A percentile compares a stretch with the other conserved stretches of the same genome.
Conservation (phyloP, 1,140 invertebrate genomes). For the Zelostemma sp. region DNA sequence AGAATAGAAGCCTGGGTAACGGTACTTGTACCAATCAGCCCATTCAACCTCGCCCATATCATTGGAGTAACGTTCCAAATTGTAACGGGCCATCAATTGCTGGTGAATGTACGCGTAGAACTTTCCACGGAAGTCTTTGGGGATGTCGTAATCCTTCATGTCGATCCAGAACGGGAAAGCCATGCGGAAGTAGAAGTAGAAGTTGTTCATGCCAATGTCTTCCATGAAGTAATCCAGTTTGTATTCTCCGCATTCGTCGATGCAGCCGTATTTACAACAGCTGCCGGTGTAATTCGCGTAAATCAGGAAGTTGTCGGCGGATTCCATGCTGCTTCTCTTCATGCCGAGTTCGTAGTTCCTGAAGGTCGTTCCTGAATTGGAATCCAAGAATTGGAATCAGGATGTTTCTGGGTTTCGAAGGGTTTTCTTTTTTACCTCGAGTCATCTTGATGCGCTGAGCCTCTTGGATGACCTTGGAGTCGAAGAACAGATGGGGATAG, state of each 20-base stretch:
- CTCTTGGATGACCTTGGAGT: slow-evolving; percentile 71
- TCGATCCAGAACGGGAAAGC: slow-evolving; percentile 77
- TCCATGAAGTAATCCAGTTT: slow-evolving; percentile 80
- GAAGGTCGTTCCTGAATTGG: slow-evolving; percentile 26
- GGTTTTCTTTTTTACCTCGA: slow-evolving; percentile 41
- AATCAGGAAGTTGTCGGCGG: slow-evolving; percentile 56
- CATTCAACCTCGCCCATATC: slow-evolving; percentile 73
- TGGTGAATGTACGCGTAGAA: slow-evolving; percentile 73
- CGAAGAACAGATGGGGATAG: slow-evolving; percentile 75
- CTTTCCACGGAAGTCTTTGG: slow-evolving; percentile 73
- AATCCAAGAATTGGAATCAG: not conserved
- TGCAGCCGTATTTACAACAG: slow-evolving; percentile 58
- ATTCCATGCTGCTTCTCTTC: slow-evolving; percentile 36
- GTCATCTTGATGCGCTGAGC: slow-evolving; percentile 73
- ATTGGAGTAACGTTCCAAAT: slow-evolving; percentile 76
- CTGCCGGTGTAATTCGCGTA: slow-evolving; percentile 58
- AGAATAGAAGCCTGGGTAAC: slow-evolving; percentile 76
- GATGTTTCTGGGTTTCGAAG: not conserved
- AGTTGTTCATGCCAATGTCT: slow-evolving; percentile 78
- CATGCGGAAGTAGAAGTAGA: slow-evolving; percentile 78
- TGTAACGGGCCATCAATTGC: slow-evolving; percentile 76
- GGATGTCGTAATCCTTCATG: slow-evolving; percentile 69
- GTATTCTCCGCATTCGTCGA: slow-evolving; percentile 71
- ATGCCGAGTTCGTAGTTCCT: slow-evolving; percentile 38
- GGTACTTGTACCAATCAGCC: slow-evolving; percentile 71